A percentile compares a stretch with the other conserved stretches of the same genome.
Evolutionary conservation across 1,140 invertebrate species (phyloP).

Genomic region (Cylas formicarius): DNA sequence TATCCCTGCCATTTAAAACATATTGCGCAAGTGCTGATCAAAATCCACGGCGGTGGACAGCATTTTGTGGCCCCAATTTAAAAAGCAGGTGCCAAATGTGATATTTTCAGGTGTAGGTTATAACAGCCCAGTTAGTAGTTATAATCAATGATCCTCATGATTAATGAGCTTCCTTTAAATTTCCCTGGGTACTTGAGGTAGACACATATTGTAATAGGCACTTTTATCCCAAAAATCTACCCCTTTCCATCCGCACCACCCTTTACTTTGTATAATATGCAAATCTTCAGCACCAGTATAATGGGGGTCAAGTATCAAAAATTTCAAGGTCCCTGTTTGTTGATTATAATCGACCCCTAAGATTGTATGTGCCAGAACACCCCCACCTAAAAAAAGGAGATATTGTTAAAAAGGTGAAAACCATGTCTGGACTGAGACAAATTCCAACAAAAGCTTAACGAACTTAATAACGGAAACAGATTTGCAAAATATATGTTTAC

Average conservation of each 20-base stretch:
- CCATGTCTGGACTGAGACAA: neutral
- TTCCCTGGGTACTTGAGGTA: conserved; percentile 66
- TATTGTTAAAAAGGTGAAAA: neutral
- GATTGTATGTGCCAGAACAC: conserved; percentile 95
- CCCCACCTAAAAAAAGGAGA: conserved; percentile 66
- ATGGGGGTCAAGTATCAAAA: conserved; percentile 96
- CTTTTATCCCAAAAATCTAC: conserved; percentile 85
- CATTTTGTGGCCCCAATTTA: no score
- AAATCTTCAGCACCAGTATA: conserved; percentile 82
- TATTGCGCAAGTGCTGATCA: no score
- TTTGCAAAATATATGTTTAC: conserved; percentile 47
- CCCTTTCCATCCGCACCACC: conserved; percentile 93
- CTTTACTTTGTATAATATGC: conserved; percentile 63
- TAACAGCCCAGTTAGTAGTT: no score
- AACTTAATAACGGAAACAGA: no score
- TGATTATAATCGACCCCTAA: conserved; percentile 86
- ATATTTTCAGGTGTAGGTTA: no score
- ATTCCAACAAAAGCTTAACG: neutral
- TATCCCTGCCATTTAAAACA: no score
- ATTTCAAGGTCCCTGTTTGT: conserved; percentile 68
- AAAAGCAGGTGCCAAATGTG: no score
- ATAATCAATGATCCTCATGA: no score
- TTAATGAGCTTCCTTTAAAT: conserved; percentile 37
- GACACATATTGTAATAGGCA: conserved; percentile 92
- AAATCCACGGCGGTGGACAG: no score